These are phyloP conservation scores for Channallabes apus DNA, from an alignment of 2,797 vertebrate species.

Conservation along the genomic window DNA sequence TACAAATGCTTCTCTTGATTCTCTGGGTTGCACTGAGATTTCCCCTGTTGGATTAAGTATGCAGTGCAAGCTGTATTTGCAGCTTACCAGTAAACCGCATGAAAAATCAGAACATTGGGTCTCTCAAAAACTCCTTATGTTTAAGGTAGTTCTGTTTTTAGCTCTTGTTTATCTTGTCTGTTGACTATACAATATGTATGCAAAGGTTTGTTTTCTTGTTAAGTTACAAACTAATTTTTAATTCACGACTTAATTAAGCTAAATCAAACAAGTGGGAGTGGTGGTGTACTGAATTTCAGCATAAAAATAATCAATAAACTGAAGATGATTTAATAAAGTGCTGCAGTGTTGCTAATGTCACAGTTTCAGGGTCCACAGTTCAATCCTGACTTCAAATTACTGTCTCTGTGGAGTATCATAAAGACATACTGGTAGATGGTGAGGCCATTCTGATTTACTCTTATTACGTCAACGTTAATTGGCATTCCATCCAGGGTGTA, in stretches of 20 bases:
- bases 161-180: neutral
- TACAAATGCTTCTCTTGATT: neutral
- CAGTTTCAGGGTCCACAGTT: neutral
- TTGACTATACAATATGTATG: neutral
- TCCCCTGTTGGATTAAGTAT: neutral
- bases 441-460: neutral
- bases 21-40: neutral
- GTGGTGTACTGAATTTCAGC: neutral
- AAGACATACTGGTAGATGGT: neutral
- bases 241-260: neutral
- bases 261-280: too few species aligned
- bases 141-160: neutral
- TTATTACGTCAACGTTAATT: neutral
- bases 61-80: neutral
- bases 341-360: neutral
- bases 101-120: neutral
- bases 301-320: conserved; percentile 41
- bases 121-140: neutral
- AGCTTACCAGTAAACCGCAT: neutral
- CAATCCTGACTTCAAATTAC: neutral
- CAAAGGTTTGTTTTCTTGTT: neutral
- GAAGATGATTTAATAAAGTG: neutral
- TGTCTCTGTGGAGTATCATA: neutral
- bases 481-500: neutral
- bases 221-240: neutral